phyloP scores from a whole-genome alignment of 2,888 invertebrate genomes.

The Allygus modestus region DNA sequence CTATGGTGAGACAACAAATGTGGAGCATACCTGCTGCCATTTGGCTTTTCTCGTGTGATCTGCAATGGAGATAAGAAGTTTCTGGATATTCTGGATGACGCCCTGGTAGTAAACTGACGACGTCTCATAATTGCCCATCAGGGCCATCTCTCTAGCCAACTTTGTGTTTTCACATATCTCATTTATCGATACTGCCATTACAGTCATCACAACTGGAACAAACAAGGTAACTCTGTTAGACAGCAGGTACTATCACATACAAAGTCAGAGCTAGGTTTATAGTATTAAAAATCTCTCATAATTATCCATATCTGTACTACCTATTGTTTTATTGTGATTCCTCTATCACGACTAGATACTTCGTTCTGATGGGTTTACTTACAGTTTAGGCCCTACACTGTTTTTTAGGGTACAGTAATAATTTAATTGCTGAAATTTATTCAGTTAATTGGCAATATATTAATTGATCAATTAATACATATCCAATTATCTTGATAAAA shows the following conservation, averaged over 20 bases:
- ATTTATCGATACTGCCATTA: slow-evolving; percentile 92
- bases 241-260: background rate
- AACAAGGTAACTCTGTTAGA: slow-evolving; percentile 56
- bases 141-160: slow-evolving; percentile 95
- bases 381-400: too few relatives aligned
- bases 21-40: slow-evolving; percentile 82
- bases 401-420: too few relatives aligned
- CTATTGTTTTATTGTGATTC: background rate
- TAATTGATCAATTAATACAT: too few relatives aligned
- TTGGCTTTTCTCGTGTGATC: slow-evolving; percentile 90
- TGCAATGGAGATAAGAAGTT: slow-evolving; percentile 86
- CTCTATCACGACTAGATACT: too few relatives aligned
- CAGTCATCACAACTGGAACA: slow-evolving; percentile 72
- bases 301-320: background rate
- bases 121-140: slow-evolving; percentile 97
- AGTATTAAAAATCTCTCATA: background rate
- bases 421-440: too few relatives aligned
- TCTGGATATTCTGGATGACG: slow-evolving; percentile 93
- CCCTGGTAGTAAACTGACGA: slow-evolving; percentile 96
- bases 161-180: slow-evolving; percentile 97
- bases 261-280: background rate
- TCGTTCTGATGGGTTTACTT: too few relatives aligned
- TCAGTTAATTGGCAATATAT: too few relatives aligned
- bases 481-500: too few relatives aligned
- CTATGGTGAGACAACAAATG: too few relatives aligned